Conservation (phyloP, 92 coral and sea anemone genomes). For the Porites rus region DNA sequence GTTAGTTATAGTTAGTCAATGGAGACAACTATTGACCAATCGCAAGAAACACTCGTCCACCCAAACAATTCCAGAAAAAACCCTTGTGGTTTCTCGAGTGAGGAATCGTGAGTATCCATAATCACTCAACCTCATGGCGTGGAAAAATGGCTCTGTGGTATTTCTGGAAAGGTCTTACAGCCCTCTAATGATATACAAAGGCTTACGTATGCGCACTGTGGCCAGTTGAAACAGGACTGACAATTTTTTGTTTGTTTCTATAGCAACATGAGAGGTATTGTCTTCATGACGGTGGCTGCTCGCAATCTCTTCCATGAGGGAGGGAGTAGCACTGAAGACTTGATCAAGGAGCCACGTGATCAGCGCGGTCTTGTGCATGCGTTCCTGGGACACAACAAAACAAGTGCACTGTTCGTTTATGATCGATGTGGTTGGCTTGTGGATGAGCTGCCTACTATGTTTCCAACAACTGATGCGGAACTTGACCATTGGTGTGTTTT, state of each 20-base stretch:
- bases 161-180: not conserved
- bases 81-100: no score
- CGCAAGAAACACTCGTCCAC: no score
- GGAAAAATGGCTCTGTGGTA: not conserved
- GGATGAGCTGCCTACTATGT: constrained; percentile 23
- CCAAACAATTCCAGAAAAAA: no score
- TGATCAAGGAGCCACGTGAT: constrained; percentile 49
- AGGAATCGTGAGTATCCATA: no score
- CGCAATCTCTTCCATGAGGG: not conserved
- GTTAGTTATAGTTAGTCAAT: no score
- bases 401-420: constrained; percentile 51
- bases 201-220: not conserved
- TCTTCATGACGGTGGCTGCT: constrained; percentile 27
- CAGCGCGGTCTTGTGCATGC: constrained; percentile 25
- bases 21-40: no score
- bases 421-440: constrained; percentile 59
- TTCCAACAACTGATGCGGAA: not conserved
- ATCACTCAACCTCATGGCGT: no score
- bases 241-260: not conserved
- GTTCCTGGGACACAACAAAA: not conserved
- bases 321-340: constrained; percentile 30
- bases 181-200: not conserved
- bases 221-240: not conserved
- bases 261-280: constrained; percentile 35
- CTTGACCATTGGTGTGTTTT: no score